Conservation (phyloP, 2,113 vertebrate genomes). For the Myotis brandtii region DNA sequence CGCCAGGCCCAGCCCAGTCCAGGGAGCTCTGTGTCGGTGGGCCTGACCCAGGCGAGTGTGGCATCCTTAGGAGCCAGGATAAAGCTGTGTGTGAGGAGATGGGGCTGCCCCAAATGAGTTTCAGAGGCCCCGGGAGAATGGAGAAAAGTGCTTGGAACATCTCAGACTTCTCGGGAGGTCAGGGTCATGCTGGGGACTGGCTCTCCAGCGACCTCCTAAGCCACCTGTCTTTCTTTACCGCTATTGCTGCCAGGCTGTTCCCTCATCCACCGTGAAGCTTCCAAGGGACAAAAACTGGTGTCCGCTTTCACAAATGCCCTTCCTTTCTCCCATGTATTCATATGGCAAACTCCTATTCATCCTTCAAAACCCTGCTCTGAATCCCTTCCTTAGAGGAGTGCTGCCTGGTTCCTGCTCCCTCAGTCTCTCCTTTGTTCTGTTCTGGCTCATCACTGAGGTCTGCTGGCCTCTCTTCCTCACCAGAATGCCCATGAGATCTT, state of each 20-base stretch:
- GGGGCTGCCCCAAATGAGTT: neutral
- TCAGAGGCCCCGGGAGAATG: neutral
- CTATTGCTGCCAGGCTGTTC: neutral
- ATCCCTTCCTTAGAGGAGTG: neutral
- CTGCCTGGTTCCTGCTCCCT: neutral
- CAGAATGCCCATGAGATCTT: neutral
- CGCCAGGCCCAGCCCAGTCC: neutral
- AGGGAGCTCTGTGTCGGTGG: neutral
- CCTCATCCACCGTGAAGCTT: neutral
- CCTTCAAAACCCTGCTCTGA: neutral
- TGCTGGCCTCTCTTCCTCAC: neutral
- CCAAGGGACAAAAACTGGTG: neutral
- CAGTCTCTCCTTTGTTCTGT: neutral
- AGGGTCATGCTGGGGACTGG: neutral
- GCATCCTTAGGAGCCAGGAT: neutral
- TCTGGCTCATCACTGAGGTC: neutral
- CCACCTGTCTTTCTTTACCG: neutral
- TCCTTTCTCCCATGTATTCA: neutral
- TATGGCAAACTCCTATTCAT: neutral
- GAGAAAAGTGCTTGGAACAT: neutral
- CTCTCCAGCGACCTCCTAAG: no score
- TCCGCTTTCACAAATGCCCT: neutral
- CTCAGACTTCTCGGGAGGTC: neutral
- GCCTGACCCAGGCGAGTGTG: neutral
- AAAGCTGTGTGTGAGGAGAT: neutral